Conservation (phyloP, 2,797 vertebrate genomes). For the Kryptolebias ocellatus region DNA sequence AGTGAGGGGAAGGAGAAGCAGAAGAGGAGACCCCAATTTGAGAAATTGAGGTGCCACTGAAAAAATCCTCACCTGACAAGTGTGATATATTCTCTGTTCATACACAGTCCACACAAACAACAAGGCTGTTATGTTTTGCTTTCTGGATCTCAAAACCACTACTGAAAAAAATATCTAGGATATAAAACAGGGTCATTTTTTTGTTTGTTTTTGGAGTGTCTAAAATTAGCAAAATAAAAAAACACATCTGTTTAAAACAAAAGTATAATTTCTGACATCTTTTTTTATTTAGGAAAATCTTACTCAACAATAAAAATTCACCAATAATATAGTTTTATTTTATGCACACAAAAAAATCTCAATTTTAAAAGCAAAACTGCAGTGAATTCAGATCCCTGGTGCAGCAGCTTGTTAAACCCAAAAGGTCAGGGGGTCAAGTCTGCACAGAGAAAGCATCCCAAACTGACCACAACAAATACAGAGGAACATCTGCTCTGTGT, state of each 20-base stretch:
- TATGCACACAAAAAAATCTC: constrained; percentile 3
- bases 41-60: constrained; percentile 60
- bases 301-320: background rate
- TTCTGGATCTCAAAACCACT: background rate
- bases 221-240: background rate
- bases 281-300: background rate
- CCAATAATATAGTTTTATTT: background rate
- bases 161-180: background rate
- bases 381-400: constrained; percentile 53
- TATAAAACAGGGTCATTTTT: too few species aligned
- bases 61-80: constrained; percentile 63
- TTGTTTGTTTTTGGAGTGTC: background rate
- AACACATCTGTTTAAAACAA: background rate
- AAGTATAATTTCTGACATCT: background rate
- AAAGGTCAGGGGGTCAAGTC: constrained; percentile 73
- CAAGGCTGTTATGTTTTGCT: background rate
- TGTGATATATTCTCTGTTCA: constrained; percentile 51
- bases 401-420: constrained; percentile 67
- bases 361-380: constrained; percentile 26
- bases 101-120: background rate
- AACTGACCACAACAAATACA: constrained; percentile 71
- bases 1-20: constrained; percentile 33
- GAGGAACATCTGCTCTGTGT: constrained; percentile 79
- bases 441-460: constrained; percentile 68
- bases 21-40: constrained; percentile 49